Base-by-base conservation (phyloP, 2,797 vertebrate species). In the Xerus rutilus region DNA sequence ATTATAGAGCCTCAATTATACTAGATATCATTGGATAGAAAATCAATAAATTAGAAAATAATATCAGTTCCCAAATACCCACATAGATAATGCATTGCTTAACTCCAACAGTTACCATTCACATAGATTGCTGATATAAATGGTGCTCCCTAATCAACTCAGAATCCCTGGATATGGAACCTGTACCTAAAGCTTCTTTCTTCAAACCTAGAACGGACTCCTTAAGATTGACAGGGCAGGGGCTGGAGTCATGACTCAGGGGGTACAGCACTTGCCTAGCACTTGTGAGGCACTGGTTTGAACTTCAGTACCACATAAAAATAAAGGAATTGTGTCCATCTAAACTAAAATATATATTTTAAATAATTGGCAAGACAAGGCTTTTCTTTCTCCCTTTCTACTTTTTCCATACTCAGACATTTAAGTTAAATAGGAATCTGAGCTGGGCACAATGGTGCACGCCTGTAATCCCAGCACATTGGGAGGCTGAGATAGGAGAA, bases 321-420 rank as follows among this genome's bases (percentile, higher is more conserved):
- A 54, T 54, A 49, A 49, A 49, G 49, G 49, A 13, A 49, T 49
- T 49, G 49, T 49, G 49, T 49, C 14, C 49, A 54, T 15, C 52
- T 54, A 54, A 54, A 54, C 17, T 54, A 18, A 54, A 54, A 54
- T 15, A 54, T 9, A 47, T 47, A 54, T 18, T 17, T 1, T 17
- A 54, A 54, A 54, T 3, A 14, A 17, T 54, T 54, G 14, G n/a
- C 11, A 43, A n/a, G 23, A 10, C 6, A 47, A 74, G 30, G 73
- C 15, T 74, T 86, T 86, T 86, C 21, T 90, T 6, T 64, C 21
- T 86, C 57, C n/a, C 30, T 79, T 93, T 94, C 47, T 82, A 74
- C 9, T 62, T 43, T 30, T 10, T n/a, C 35, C 12, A 79, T 28
- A 64, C 5, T 49, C 39, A 35, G 23, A n/a, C 23, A 73, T 13